Conservation (phyloP, 2,113 vertebrate genomes). For the Tricholaema leucomelas region DNA sequence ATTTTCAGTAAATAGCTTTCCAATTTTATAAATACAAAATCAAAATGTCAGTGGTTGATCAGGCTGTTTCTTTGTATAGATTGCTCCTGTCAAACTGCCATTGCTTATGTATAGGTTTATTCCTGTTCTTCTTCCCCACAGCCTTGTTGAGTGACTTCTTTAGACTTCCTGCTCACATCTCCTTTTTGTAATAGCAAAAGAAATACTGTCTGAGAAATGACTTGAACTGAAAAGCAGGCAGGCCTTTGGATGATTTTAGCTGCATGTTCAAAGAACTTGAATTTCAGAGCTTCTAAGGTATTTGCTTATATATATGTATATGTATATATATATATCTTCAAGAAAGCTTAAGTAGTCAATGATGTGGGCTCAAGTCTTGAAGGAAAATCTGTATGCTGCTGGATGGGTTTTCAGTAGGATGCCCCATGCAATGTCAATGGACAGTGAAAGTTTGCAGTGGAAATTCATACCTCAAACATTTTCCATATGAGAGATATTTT, state of each 20-base stretch:
- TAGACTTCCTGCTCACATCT: background rate
- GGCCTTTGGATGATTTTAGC: background rate
- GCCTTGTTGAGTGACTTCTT: background rate
- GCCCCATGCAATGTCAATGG: fast-evolving
- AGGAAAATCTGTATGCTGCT: background rate
- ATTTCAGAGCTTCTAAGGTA: background rate
- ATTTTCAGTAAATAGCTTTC: background rate
- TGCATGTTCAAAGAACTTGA: background rate
- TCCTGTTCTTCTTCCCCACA: background rate
- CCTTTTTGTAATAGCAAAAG: background rate
- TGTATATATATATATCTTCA: background rate
- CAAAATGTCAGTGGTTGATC: background rate
- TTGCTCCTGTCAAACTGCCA: background rate
- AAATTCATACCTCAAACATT: background rate
- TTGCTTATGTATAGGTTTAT: background rate
- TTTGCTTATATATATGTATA: background rate
- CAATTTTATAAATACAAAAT: background rate
- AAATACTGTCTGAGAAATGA: background rate
- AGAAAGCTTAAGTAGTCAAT: background rate
- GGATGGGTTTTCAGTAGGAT: background rate
- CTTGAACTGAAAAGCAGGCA: background rate
- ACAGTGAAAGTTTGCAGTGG: background rate
- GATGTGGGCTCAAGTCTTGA: background rate
- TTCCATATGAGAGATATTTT: background rate
- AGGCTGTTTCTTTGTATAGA: background rate